Evolutionary conservation across 2,797 vertebrate species (phyloP).

Genomic region (Thripadectes ignobilis): DNA sequence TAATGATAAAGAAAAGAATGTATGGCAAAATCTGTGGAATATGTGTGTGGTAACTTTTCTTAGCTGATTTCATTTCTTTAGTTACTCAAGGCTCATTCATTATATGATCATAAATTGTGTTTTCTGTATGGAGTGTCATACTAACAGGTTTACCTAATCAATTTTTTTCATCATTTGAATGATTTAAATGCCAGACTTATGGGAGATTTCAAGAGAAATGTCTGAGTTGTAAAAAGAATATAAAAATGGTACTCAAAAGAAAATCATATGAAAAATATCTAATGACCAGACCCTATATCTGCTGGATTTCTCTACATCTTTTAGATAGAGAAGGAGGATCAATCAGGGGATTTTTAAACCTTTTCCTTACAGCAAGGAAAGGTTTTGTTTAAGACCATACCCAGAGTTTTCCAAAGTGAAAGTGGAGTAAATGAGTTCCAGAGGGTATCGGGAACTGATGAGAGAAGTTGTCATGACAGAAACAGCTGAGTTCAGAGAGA

Average conservation of each 20-base stretch:
- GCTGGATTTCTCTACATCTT: neutral
- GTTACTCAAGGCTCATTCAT: slow-evolving; percentile 10
- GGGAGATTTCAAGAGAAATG: neutral
- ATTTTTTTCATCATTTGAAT: neutral
- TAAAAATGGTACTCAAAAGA: neutral
- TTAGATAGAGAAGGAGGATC: neutral
- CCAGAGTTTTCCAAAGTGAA: neutral
- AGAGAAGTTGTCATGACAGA: neutral
- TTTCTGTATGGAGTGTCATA: neutral
- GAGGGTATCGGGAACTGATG: neutral
- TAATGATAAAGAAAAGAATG: neutral
- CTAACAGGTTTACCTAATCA: neutral
- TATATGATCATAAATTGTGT: neutral
- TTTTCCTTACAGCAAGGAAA: neutral
- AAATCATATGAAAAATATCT: neutral
- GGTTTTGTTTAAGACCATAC: neutral
- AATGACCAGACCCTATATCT: neutral
- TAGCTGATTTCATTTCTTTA: slow-evolving; percentile 3
- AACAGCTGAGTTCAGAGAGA: neutral
- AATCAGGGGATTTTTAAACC: accelerated
- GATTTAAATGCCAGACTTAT: neutral
- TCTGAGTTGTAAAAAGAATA: neutral
- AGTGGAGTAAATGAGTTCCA: neutral
- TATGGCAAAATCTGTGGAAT: neutral
- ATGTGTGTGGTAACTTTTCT: neutral